phyloP scores from a whole-genome alignment of 2,113 vertebrate species.

The Lipophrys pholis region DNA sequence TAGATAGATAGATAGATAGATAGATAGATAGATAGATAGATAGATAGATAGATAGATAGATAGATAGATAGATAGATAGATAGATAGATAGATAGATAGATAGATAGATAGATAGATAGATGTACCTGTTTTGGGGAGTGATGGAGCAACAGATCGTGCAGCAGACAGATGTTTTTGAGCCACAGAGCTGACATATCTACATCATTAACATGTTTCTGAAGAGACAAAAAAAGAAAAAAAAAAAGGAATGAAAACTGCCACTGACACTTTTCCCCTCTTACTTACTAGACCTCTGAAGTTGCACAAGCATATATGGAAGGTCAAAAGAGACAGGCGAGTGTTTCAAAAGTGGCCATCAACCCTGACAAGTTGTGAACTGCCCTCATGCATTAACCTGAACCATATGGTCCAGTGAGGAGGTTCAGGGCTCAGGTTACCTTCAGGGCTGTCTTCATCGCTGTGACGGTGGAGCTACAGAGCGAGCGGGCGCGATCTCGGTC shows the following conservation, averaged over 20 bases:
- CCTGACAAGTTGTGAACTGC: slow-evolving; percentile 29
- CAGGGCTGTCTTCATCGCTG: slow-evolving; percentile 81
- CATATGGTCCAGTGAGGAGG: slow-evolving; percentile 18
- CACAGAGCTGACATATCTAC: slow-evolving; percentile 78
- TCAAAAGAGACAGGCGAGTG: slow-evolving; percentile 8
- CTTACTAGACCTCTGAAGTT: background rate
- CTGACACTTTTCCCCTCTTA: background rate
- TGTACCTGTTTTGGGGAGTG: slow-evolving; percentile 73
- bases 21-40: too few species aligned
- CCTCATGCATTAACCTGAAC: slow-evolving; percentile 24
- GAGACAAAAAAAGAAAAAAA: background rate
- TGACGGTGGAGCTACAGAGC: slow-evolving; percentile 66
- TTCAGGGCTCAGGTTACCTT: slow-evolving; percentile 77
- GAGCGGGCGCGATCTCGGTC: slow-evolving; percentile 66
- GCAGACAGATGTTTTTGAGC: slow-evolving; percentile 81
- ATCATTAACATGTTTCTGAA: slow-evolving; percentile 81
- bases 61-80: too few species aligned
- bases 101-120: too few species aligned
- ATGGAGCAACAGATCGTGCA: slow-evolving; percentile 83
- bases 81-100: too few species aligned
- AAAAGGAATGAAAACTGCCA: slow-evolving; percentile 4
- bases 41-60: too few species aligned
- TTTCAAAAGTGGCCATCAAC: slow-evolving; percentile 38
- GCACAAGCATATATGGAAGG: background rate
- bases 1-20: too few species aligned